These are phyloP conservation scores for Lycorma delicatula DNA, from an alignment of 1,140 invertebrate genomes.

Conservation along the genomic window DNA sequence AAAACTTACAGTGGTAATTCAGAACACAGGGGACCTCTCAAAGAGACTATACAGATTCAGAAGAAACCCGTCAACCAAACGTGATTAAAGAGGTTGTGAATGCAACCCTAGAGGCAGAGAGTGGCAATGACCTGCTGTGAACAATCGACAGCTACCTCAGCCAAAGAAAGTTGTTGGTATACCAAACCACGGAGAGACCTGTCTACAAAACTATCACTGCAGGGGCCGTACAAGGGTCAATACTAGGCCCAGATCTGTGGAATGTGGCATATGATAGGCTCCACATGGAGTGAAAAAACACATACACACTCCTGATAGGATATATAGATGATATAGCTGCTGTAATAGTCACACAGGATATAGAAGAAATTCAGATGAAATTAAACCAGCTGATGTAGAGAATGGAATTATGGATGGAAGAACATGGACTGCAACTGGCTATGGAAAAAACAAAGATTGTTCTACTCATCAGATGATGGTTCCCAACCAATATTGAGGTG, in stretches of 20 bases:
- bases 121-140: too few species aligned
- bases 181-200: background rate
- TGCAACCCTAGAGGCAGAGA: too few species aligned
- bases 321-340: conserved; percentile 31
- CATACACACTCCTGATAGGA: conserved; percentile 14
- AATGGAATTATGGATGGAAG: conserved; percentile 18
- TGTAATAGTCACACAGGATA: conserved; percentile 14
- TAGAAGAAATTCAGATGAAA: conserved; percentile 13
- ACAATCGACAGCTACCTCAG: too few species aligned
- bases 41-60: too few species aligned
- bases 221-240: conserved; percentile 34
- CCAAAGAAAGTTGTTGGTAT: too few species aligned
- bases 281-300: conserved; percentile 18
- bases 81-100: too few species aligned
- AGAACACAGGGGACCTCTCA: too few species aligned
- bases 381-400: conserved; percentile 20
- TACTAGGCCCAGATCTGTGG: conserved; percentile 34
- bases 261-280: conserved; percentile 30
- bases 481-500: background rate
- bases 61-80: too few species aligned
- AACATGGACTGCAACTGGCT: background rate
- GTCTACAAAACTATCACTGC: conserved; percentile 5
- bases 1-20: too few species aligned
- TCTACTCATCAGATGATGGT: background rate
- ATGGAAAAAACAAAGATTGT: background rate